phyloP scores from a whole-genome alignment of 64 coral and sea anemone species.

The Anthopleura sola region DNA sequence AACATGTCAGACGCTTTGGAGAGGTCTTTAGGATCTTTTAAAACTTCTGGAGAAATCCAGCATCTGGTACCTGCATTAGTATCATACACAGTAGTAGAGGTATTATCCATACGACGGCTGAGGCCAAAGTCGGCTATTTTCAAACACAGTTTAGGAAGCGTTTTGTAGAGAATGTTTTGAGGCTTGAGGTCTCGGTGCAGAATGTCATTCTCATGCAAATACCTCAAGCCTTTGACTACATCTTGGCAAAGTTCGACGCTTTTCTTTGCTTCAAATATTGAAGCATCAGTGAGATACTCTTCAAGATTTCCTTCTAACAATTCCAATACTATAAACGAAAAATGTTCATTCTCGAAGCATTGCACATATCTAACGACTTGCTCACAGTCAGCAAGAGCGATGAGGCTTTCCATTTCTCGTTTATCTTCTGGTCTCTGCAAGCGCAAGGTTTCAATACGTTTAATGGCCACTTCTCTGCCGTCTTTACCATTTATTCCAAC shows the following conservation, averaged over 20 bases:
- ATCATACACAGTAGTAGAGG: neutral
- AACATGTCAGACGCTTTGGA: slow-evolving; percentile 33
- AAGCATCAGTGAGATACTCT: neutral
- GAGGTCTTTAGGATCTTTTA: neutral
- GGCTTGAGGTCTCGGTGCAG: slow-evolving; percentile 69
- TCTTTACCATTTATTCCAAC: neutral
- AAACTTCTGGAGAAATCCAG: slow-evolving; percentile 2
- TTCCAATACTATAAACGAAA: neutral
- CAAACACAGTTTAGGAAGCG: neutral
- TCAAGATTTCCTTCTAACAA: slow-evolving; percentile 63
- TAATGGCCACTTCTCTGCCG: slow-evolving; percentile 17
- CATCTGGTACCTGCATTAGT: slow-evolving; percentile 24
- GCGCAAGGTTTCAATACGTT: neutral
- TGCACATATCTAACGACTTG: slow-evolving; percentile 43
- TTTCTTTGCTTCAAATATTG: neutral
- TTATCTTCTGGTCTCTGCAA: slow-evolving; percentile 1
- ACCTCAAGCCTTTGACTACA: slow-evolving; percentile 40
- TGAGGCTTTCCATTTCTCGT: neutral
- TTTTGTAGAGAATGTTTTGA: slow-evolving; percentile 67
- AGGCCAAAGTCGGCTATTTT: slow-evolving; percentile 77
- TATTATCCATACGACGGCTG: slow-evolving; percentile 11
- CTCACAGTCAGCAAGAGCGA: neutral
- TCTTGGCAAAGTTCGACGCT: slow-evolving; percentile 40
- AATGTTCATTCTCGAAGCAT: neutral
- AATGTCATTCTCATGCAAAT: slow-evolving; percentile 41